Evolutionary conservation across 2,113 vertebrate genomes (phyloP).

Genomic region (Odocoileus virginianus): DNA sequence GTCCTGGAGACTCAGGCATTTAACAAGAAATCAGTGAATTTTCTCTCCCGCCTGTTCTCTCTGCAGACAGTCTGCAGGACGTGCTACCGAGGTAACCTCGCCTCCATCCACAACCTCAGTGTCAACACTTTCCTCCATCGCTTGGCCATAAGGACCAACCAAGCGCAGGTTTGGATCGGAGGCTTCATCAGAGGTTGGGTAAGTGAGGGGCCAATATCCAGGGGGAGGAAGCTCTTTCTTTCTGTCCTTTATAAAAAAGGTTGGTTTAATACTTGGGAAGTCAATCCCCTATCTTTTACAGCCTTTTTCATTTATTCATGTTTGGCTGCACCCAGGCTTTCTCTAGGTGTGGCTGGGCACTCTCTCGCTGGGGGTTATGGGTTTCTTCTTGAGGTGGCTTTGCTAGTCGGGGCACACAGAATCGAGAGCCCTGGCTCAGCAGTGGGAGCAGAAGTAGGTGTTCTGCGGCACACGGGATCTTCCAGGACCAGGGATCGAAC

Average conservation of each 20-base stretch:
- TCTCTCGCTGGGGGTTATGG: neutral
- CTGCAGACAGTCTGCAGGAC: accelerated
- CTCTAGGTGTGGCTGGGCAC: neutral
- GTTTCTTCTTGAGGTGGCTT: neutral
- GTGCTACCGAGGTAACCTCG: neutral
- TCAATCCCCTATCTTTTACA: neutral
- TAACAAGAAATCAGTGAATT: neutral
- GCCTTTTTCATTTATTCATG: neutral
- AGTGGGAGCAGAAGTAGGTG: neutral
- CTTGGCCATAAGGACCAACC: accelerated
- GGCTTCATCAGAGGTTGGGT: accelerated
- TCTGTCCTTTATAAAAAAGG: neutral
- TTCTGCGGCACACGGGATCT: accelerated
- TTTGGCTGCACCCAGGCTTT: neutral
- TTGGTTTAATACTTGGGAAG: neutral
- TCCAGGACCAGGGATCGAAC: neutral
- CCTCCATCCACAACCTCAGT: neutral
- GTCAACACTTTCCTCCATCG: accelerated
- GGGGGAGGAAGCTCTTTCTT: neutral
- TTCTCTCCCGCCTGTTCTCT: neutral
- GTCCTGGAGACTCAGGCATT: neutral
- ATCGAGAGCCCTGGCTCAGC: neutral
- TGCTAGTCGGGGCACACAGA: neutral
- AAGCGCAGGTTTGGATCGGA: conserved; percentile 59
- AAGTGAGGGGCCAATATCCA: neutral